phyloP scores from a whole-genome alignment of 53 echinoderm and acorn worm genomes.

The Actinopyga echinites region DNA sequence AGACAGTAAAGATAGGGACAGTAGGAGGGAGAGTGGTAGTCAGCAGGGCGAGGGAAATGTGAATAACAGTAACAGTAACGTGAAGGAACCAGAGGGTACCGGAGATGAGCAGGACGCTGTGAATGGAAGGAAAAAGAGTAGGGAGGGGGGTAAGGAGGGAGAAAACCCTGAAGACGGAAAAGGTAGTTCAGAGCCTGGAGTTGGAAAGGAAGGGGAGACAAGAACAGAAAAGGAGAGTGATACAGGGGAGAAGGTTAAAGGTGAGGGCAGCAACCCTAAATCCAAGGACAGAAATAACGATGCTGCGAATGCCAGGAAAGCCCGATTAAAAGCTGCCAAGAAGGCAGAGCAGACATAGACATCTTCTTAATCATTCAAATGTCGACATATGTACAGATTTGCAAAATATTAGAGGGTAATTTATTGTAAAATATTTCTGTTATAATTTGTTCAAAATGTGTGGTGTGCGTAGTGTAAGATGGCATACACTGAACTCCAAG shows the following conservation, averaged over 20 bases:
- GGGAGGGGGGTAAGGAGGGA: not conserved
- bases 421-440: too few relatives aligned
- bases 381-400: too few relatives aligned
- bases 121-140: slow-evolving; percentile 16
- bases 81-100: slow-evolving; percentile 24
- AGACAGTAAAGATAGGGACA: not conserved
- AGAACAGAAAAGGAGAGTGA: slow-evolving; percentile 10
- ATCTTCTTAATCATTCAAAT: too few relatives aligned
- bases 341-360: not conserved
- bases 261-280: not conserved
- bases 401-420: too few relatives aligned
- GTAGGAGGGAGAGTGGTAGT: not conserved
- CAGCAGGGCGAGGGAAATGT: not conserved
- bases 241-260: not conserved
- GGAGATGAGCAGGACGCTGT: not conserved
- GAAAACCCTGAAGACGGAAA: slow-evolving; percentile 19
- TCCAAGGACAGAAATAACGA: not conserved
- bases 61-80: slow-evolving; percentile 33
- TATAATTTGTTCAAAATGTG: too few relatives aligned
- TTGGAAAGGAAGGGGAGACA: slow-evolving; percentile 16
- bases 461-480: too few relatives aligned
- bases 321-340: slow-evolving; percentile 4
- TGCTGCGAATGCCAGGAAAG: not conserved
- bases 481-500: too few relatives aligned
- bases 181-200: not conserved